A percentile compares a stretch with the other conserved stretches of the same genome.
phyloP scores from a whole-genome alignment of 2,113 vertebrate genomes.

The Brienomyrus brachyistius region DNA sequence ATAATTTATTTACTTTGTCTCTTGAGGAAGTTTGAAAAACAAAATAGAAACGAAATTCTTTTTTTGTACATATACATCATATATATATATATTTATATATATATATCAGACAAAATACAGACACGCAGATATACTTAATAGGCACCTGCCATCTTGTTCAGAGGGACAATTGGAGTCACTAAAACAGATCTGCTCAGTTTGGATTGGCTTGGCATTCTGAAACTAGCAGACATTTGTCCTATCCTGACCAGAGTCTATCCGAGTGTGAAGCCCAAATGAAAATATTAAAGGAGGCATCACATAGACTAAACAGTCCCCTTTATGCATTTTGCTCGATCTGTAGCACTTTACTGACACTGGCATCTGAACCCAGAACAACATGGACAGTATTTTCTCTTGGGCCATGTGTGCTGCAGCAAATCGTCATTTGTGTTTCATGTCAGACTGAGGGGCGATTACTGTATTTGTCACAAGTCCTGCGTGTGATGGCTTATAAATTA shows the following conservation, averaged over 20 bases:
- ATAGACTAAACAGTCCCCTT: background rate
- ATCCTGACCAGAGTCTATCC: conserved; percentile 15
- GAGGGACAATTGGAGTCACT: conserved; percentile 58
- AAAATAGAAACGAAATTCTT: conserved; percentile 13
- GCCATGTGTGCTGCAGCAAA: background rate
- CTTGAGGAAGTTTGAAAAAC: conserved; percentile 14
- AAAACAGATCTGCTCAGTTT: conserved; percentile 9
- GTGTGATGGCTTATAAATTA: background rate
- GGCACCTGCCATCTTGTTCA: conserved; percentile 71
- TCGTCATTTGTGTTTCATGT: background rate
- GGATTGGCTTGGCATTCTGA: conserved; percentile 16
- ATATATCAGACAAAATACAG: conserved; percentile 45
- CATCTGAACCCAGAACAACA: conserved; percentile 7
- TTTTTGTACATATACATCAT: conserved; percentile 15
- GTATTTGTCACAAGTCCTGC: background rate
- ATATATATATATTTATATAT: conserved; percentile 12
- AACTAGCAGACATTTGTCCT: conserved; percentile 15
- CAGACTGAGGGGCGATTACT: background rate
- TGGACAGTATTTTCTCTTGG: background rate
- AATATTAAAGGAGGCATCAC: background rate
- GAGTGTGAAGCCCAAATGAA: background rate
- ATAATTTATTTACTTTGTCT: conserved; percentile 4
- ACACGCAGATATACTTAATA: conserved; percentile 71
- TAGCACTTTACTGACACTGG: background rate
- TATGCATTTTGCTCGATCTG: background rate